These are phyloP conservation scores for Pristionchus fissidentatus DNA, from an alignment of 2,888 invertebrate species.

Conservation along the genomic window DNA sequence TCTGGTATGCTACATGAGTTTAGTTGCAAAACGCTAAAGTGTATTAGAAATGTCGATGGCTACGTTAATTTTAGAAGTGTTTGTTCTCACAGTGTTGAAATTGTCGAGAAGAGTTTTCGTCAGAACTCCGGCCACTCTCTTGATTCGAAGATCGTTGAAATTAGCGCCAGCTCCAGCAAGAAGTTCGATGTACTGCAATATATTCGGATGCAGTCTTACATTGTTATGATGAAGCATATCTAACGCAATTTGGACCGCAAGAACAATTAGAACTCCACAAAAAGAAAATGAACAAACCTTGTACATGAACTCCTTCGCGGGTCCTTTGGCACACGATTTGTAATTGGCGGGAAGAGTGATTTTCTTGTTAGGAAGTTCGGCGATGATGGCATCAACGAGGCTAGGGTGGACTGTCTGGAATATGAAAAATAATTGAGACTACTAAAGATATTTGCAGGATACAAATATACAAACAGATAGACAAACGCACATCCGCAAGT, in stretches of 20 bases:
- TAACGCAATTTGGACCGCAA: no score
- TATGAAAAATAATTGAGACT: no score
- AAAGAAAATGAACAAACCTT: slow-evolving; percentile 31
- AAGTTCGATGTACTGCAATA: slow-evolving; percentile 17
- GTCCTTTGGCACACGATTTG: not conserved
- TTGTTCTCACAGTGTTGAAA: not conserved
- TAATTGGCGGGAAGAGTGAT: slow-evolving; percentile 24
- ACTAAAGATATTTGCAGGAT: no score
- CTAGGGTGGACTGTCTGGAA: not conserved
- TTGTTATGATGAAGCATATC: no score
- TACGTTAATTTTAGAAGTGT: not conserved
- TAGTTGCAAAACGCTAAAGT: not conserved
- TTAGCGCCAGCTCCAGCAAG: not conserved
- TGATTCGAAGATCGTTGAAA: not conserved
- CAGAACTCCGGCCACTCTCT: slow-evolving; percentile 7
- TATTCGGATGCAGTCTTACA: not conserved
- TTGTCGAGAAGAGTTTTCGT: not conserved
- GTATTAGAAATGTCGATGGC: no score
- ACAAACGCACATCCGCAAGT: no score
- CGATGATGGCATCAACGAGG: slow-evolving; percentile 1
- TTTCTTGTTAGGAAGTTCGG: slow-evolving; percentile 20
- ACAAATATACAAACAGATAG: no score
- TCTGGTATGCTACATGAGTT: not conserved
- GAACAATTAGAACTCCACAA: no score
- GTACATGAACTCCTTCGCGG: slow-evolving; percentile 41